Conservation (phyloP, 2,888 invertebrate genomes). For the Neoaliturus tenellus region DNA sequence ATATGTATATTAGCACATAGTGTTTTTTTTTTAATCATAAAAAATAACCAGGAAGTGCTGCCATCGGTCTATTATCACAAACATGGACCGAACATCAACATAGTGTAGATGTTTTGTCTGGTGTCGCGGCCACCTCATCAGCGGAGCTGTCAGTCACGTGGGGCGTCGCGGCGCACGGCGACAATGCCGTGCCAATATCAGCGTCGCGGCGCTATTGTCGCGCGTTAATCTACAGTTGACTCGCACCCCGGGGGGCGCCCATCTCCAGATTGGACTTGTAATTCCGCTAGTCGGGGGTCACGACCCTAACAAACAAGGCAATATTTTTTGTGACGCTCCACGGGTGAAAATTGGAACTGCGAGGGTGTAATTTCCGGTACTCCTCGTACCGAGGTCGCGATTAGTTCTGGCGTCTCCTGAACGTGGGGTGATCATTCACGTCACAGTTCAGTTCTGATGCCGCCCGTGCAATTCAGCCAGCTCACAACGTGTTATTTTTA, state of each 20-base stretch:
- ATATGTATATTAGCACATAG: too few relatives aligned
- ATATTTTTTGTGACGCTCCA: constrained; percentile 21
- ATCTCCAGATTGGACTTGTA: constrained; percentile 43
- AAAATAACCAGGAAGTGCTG: too few relatives aligned
- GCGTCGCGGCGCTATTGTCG: not conserved
- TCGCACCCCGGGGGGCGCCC: constrained; percentile 28
- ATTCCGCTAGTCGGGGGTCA: constrained; percentile 18
- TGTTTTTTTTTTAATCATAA: too few relatives aligned
- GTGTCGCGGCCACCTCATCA: too few relatives aligned
- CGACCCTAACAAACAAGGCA: not conserved
- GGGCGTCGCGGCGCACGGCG: not conserved
- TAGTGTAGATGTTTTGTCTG: too few relatives aligned
- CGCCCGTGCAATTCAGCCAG: too few relatives aligned
- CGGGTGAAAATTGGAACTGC: constrained; percentile 29
- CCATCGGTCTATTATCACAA: too few relatives aligned
- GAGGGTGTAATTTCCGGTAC: not conserved
- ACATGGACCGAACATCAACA: too few relatives aligned
- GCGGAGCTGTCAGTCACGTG: too few relatives aligned
- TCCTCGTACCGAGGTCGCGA: not conserved
- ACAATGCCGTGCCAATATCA: not conserved
- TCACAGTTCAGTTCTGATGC: too few relatives aligned
- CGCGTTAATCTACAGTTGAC: constrained; percentile 26
- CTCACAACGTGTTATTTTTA: too few relatives aligned
- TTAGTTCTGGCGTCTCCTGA: not conserved
- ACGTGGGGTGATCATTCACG: not conserved